Base-by-base conservation (phyloP, 1,140 invertebrate species). In the Tetraneura akinire region DNA sequence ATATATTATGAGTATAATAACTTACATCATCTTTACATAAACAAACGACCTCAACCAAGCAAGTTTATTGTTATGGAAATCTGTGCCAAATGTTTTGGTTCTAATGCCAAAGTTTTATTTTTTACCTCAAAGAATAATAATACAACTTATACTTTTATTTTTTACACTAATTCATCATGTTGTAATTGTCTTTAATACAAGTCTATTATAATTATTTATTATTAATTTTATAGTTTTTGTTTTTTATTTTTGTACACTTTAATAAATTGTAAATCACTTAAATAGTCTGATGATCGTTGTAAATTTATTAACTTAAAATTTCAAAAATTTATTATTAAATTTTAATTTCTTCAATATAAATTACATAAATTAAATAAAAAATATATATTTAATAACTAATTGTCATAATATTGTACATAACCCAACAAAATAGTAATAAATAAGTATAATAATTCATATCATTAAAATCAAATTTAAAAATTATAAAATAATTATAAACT, bases 51-150 rank as follows among this genome's bases (percentile, higher is more conserved):
- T 26, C 8, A 5, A 8, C 21, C 0, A 26, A 10, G 42, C 4
- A 3, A 68, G n/a, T n/a, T n/a, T n/a, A n/a, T 47, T 16, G 1
- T 16, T n/a, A 14, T 18, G 21, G 42, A 47, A 68, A 16, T 23
- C 42, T 21, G 14, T 47, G 6, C 14, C 21, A 47, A 47, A 47
- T 47, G 23, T 45, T 68, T 68, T 26, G 1, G 21, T 68, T 47
- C 5, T 47, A 16, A 68, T 9, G 14, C 42, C 45, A 68, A 45
- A 42, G 42, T 47, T 18, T 18, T 68, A 18, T 68, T 23, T 68
- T 21, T 68, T 45, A 47, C 66, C 18, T 68, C 21, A 23, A 68
- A 68, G 47, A n/a, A 47, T 47, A 68, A 68, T 68, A 68, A 47
- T 6, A 9, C 14, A 42, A 23, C n/a, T 26, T 1, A 3, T 16